Conservation (phyloP, 2,797 vertebrate species). For the Spinus olivaceus region DNA sequence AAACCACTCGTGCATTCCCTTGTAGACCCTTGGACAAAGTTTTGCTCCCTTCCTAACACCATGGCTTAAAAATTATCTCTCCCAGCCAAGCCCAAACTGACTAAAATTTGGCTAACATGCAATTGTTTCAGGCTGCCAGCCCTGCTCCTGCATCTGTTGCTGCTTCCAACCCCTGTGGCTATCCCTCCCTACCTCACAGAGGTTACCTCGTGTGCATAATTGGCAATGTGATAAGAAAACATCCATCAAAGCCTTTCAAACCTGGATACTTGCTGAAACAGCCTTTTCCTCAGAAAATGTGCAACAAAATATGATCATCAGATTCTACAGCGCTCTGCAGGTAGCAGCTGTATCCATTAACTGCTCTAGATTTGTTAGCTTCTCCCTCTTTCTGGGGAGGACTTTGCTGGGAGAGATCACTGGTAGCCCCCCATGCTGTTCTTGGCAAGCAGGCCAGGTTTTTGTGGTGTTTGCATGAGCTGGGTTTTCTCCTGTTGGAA, state of each 20-base stretch:
- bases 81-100: background rate
- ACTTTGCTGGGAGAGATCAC: constrained; percentile 3
- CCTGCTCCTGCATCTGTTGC: background rate
- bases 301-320: background rate
- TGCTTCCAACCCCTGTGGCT: background rate
- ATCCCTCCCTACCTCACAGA: background rate
- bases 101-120: background rate
- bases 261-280: background rate
- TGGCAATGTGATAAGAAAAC: background rate
- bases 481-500: constrained; percentile 55
- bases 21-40: background rate
- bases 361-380: background rate
- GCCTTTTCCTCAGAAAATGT: background rate
- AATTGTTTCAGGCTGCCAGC: background rate
- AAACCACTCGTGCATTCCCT: background rate
- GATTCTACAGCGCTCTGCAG: background rate
- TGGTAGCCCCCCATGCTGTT: background rate
- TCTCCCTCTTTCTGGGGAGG: background rate
- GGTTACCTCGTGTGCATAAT: background rate
- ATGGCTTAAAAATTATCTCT: background rate
- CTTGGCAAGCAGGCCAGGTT: background rate
- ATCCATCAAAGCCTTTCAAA: background rate
- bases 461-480: constrained; percentile 23
- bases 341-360: background rate
- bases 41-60: background rate